Evolutionary conservation across 1,140 invertebrate species (phyloP).

Genomic region (Drosophila aff.): DNA sequence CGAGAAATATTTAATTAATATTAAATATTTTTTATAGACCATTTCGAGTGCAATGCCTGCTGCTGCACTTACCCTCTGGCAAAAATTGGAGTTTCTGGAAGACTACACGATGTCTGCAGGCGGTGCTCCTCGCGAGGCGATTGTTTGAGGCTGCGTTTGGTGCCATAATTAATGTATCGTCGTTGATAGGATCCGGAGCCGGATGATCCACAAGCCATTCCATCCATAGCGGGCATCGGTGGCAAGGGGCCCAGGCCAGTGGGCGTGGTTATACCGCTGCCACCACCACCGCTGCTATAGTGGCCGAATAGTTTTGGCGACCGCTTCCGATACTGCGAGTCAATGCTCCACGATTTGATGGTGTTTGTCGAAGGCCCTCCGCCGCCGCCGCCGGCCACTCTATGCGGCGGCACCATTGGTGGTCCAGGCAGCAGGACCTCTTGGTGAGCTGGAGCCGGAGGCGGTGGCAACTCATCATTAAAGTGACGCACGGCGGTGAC

Average conservation of each 20-base stretch:
- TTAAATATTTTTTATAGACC: not conserved
- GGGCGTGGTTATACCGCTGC: slow-evolving; percentile 84
- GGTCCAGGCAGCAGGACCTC: slow-evolving; percentile 61
- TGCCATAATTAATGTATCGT: slow-evolving; percentile 80
- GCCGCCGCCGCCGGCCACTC: slow-evolving; percentile 70
- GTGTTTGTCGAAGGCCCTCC: slow-evolving; percentile 87
- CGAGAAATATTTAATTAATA: not conserved
- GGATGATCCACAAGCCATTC: slow-evolving; percentile 60
- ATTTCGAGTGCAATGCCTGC: too few species aligned
- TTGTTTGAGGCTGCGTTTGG: slow-evolving; percentile 81
- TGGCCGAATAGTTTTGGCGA: slow-evolving; percentile 80
- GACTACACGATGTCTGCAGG: slow-evolving; percentile 92
- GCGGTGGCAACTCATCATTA: slow-evolving; percentile 72
- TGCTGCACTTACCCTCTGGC: slow-evolving; percentile 87
- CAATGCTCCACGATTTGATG: slow-evolving; percentile 92
- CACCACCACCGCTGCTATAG: slow-evolving; percentile 79
- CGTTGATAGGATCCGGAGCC: slow-evolving; percentile 85
- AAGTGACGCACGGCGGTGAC: slow-evolving; percentile 70
- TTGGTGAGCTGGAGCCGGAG: slow-evolving; percentile 69
- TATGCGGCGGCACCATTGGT: slow-evolving; percentile 91
- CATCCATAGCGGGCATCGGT: slow-evolving; percentile 84
- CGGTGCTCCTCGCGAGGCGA: slow-evolving; percentile 86
- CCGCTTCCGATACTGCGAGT: slow-evolving; percentile 89
- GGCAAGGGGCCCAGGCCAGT: slow-evolving; percentile 85
- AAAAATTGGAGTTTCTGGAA: slow-evolving; percentile 93